Evolutionary conservation across 2,113 vertebrate genomes (phyloP).

Genomic region (Ranitomeya variabilis): DNA sequence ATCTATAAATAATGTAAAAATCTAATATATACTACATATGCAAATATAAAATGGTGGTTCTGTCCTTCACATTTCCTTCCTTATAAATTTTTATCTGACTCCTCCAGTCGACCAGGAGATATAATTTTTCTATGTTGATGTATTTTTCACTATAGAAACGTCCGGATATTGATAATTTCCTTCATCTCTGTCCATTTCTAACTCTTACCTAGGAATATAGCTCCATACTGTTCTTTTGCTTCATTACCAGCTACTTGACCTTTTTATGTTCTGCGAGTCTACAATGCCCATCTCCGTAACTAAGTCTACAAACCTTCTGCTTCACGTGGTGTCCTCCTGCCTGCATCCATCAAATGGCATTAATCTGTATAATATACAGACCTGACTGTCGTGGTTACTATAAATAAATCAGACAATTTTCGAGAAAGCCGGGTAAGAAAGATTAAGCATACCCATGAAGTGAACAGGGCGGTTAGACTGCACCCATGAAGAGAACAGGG

Average conservation of each 20-base stretch:
- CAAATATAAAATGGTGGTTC: background rate
- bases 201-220: background rate
- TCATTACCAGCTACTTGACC: background rate
- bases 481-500: too few species aligned
- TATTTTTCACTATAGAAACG: background rate
- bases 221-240: background rate
- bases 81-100: background rate
- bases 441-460: background rate
- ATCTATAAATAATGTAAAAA: background rate
- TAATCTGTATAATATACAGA: background rate
- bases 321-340: background rate
- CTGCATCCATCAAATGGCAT: background rate
- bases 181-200: background rate
- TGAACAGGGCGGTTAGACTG: background rate
- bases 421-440: background rate
- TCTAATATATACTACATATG: background rate
- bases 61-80: background rate
- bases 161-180: background rate
- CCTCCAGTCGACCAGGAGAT: background rate
- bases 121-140: background rate
- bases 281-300: background rate
- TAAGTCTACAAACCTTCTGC: background rate
- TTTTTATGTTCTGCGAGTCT: background rate
- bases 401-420: background rate
- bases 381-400: background rate